These are phyloP conservation scores for Listrodromus nycthemerus DNA, from an alignment of 2,888 invertebrate species.

Conservation along the genomic window DNA sequence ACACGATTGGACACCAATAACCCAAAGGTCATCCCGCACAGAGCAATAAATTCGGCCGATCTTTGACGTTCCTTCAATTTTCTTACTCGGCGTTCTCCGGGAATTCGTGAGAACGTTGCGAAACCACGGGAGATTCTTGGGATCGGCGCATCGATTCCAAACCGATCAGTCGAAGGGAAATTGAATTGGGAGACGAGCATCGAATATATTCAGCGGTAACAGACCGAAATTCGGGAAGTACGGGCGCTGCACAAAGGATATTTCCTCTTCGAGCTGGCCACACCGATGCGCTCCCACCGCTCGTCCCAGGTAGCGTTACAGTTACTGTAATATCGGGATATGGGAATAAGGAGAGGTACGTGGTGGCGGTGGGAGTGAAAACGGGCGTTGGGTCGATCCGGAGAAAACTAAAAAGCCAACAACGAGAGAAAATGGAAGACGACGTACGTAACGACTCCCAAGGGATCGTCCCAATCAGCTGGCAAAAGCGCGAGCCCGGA, in stretches of 20 bases:
- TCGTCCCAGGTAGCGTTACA: neutral
- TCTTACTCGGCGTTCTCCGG: neutral
- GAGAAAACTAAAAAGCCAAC: slow-evolving; percentile 44
- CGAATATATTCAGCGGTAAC: slow-evolving; percentile 1
- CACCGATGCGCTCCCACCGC: neutral
- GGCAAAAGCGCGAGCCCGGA: slow-evolving; percentile 69
- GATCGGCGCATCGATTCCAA: slow-evolving; percentile 2
- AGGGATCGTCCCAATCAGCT: slow-evolving; percentile 81
- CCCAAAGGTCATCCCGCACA: neutral
- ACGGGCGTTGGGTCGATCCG: slow-evolving; percentile 44
- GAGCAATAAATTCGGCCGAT: neutral
- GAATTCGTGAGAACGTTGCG: neutral
- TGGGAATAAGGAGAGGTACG: slow-evolving; percentile 6
- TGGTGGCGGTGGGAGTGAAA: slow-evolving; percentile 27
- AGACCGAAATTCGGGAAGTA: neutral
- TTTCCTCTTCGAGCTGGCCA: neutral
- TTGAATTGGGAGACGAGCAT: slow-evolving; percentile 12
- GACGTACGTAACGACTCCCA: slow-evolving; percentile 78
- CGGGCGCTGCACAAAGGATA: slow-evolving; percentile 15
- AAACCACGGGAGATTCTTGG: neutral
- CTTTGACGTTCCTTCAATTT: neutral
- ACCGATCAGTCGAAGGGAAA: neutral
- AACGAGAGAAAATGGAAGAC: slow-evolving; percentile 55
- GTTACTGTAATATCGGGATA: slow-evolving; percentile 47
- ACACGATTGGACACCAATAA: slow-evolving; percentile 20